Percentiles rank a stretch among this genome's conserved stretches.
These are phyloP conservation scores for Phorcus lineatus DNA, from an alignment of 2,888 invertebrate species.

Conservation along the genomic window DNA sequence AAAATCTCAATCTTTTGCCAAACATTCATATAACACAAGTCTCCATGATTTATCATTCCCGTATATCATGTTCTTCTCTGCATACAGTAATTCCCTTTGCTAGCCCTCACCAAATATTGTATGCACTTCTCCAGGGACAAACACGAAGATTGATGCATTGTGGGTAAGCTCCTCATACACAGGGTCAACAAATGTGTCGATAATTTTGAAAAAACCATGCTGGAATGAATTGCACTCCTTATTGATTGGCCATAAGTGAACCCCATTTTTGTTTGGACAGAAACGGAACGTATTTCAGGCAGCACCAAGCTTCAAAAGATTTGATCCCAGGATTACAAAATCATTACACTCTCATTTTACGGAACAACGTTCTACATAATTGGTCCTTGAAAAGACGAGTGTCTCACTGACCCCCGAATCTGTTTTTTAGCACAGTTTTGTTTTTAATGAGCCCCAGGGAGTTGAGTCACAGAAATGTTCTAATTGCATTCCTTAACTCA, in stretches of 20 bases:
- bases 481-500: too few species aligned
- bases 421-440: too few species aligned
- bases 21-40: too few species aligned
- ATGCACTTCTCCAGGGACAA: not conserved
- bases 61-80: too few species aligned
- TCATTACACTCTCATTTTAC: not conserved
- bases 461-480: too few species aligned
- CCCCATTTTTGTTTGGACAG: not conserved
- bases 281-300: not conserved
- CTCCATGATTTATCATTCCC: too few species aligned
- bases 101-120: conserved; percentile 8
- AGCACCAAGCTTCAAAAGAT: not conserved
- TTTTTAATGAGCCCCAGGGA: too few species aligned
- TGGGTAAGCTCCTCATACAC: not conserved
- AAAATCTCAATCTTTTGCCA: too few species aligned
- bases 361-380: not conserved
- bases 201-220: not conserved
- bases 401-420: too few species aligned
- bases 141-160: not conserved
- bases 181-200: conserved; percentile 6
- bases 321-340: not conserved
- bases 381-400: too few species aligned
- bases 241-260: not conserved
- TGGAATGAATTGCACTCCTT: not conserved
- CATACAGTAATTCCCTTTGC: too few species aligned